Conservation (phyloP, 2,113 vertebrate species). For the Triplophysa rosa region DNA sequence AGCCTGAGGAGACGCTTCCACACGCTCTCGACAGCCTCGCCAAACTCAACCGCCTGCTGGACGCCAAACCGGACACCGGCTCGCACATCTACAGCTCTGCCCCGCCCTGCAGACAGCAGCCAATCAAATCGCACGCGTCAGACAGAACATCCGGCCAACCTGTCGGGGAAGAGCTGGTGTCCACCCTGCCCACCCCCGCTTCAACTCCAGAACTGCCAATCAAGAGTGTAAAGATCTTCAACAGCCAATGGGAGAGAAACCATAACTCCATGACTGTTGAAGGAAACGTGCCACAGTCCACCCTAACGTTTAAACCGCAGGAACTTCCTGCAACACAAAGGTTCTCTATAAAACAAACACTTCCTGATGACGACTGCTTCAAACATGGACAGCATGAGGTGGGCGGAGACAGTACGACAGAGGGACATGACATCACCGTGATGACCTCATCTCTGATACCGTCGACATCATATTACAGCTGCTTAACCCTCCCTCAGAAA, state of each 20-base stretch:
- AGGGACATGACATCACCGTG: slow-evolving; percentile 65
- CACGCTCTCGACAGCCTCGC: slow-evolving; percentile 78
- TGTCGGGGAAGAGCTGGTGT: slow-evolving; percentile 69
- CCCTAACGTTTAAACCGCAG: slow-evolving; percentile 46
- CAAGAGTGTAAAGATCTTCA: slow-evolving; percentile 72
- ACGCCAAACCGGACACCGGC: slow-evolving; percentile 67
- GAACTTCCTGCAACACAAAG: slow-evolving; percentile 64
- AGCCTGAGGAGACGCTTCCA: slow-evolving; percentile 70
- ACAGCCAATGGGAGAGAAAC: slow-evolving; percentile 76
- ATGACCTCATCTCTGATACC: slow-evolving; percentile 65
- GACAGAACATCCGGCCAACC: slow-evolving; percentile 45
- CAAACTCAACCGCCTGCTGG: slow-evolving; percentile 77
- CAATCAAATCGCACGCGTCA: neutral
- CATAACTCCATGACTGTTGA: slow-evolving; percentile 69
- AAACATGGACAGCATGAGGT: slow-evolving; percentile 49
- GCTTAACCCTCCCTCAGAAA: slow-evolving; percentile 66
- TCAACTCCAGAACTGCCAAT: slow-evolving; percentile 79
- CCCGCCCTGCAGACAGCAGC: slow-evolving; percentile 68
- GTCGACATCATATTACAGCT: slow-evolving; percentile 64
- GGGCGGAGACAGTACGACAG: slow-evolving; percentile 66
- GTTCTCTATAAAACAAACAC: slow-evolving; percentile 58
- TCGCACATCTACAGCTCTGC: slow-evolving; percentile 77
- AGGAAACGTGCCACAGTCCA: neutral
- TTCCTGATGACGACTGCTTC: slow-evolving; percentile 13
- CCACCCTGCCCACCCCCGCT: slow-evolving; percentile 80